These are phyloP conservation scores for Pseudorasbora parva DNA, from an alignment of 2,113 vertebrate genomes.

Conservation along the genomic window DNA sequence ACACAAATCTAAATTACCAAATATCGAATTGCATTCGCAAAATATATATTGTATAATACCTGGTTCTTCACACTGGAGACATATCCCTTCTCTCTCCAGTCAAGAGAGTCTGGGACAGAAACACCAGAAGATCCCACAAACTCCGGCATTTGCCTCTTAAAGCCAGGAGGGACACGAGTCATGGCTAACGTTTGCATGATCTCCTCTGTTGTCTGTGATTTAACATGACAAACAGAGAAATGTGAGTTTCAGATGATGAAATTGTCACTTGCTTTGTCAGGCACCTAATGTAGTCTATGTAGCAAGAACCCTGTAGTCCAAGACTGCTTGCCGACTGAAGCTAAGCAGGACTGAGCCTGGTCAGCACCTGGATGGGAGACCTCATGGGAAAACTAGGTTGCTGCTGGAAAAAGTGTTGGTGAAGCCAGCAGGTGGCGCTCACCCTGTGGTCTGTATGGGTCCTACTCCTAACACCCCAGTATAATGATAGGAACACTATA, in stretches of 20 bases:
- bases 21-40: background rate
- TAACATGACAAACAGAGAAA: conserved; percentile 31
- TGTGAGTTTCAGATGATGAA: background rate
- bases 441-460: too few species aligned
- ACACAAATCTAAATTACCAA: background rate
- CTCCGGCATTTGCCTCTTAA: conserved; percentile 42
- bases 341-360: too few species aligned
- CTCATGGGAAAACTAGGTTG: too few species aligned
- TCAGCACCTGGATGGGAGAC: too few species aligned
- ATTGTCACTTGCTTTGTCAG: accelerated
- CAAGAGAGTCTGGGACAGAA: conserved; percentile 71
- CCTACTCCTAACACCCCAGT: too few species aligned
- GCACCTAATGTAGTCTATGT: background rate
- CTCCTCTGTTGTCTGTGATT: conserved; percentile 77
- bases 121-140: background rate
- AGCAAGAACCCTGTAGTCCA: too few species aligned
- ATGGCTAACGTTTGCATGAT: conserved; percentile 67
- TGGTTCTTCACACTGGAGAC: conserved; percentile 86
- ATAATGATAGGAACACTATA: too few species aligned
- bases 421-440: too few species aligned
- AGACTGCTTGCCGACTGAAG: too few species aligned
- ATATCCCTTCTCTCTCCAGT: conserved; percentile 83
- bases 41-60: conserved; percentile 59
- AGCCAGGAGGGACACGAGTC: conserved; percentile 66
- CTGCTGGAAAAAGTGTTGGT: too few species aligned